Conservation (phyloP, 35 echinoderm and acorn worm species). For the Patiria miniata region DNA sequence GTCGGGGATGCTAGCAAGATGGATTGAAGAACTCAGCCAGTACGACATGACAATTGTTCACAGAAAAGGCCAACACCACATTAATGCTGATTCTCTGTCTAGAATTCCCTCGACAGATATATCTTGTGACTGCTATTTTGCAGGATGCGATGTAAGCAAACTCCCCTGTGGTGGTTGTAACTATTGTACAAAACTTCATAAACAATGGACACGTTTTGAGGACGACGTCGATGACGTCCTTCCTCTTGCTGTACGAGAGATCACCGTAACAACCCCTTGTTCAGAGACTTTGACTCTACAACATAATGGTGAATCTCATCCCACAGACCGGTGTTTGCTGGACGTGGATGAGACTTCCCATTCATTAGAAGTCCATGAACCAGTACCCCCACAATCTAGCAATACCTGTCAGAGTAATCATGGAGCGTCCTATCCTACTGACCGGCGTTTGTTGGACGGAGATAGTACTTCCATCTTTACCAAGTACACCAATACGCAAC, state of each 20-base stretch:
- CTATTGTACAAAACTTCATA: slow-evolving; percentile 46
- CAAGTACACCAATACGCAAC: too few relatives aligned
- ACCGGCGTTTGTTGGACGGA: too few relatives aligned
- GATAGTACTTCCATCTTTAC: too few relatives aligned
- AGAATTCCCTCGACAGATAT: neutral
- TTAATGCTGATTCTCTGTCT: slow-evolving; percentile 51
- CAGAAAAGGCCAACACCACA: slow-evolving; percentile 27
- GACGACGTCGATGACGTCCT: slow-evolving; percentile 62
- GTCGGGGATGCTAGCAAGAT: slow-evolving; percentile 44
- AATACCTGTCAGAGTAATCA: too few relatives aligned
- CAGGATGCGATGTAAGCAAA: neutral
- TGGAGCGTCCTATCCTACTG: too few relatives aligned
- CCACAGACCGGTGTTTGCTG: too few relatives aligned
- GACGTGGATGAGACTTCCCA: too few relatives aligned
- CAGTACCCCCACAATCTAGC: too few relatives aligned
- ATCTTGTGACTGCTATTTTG: neutral
- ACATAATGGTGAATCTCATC: too few relatives aligned
- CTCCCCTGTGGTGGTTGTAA: slow-evolving; percentile 58
- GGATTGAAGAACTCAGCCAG: slow-evolving; percentile 66
- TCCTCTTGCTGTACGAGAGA: slow-evolving; percentile 16
- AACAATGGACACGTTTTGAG: slow-evolving; percentile 39
- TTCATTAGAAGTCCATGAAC: too few relatives aligned
- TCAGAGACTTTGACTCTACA: too few relatives aligned
- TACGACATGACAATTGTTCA: slow-evolving; percentile 56
- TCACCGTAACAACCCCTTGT: neutral